Evolutionary conservation across 1,140 invertebrate genomes (phyloP).

Genomic region (Drosophila elegans): DNA sequence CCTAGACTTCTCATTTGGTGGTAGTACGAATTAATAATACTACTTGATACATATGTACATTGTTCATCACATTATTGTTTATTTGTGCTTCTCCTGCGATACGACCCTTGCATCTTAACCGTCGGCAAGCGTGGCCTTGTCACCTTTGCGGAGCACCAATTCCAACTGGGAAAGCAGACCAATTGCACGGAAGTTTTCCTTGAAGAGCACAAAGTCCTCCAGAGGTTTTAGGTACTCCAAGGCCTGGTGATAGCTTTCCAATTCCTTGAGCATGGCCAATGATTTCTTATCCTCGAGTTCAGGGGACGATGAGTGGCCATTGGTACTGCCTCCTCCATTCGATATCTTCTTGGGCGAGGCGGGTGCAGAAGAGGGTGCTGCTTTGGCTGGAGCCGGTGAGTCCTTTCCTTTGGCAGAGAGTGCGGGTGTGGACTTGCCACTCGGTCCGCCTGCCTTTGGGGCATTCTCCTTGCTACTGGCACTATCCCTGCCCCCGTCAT

Average conservation of each 20-base stretch:
- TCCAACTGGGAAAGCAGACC: constrained; percentile 77
- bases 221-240: constrained; percentile 76
- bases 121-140: constrained; percentile 67
- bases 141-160: constrained; percentile 70
- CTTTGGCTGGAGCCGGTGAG: constrained; percentile 33
- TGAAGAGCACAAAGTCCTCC: constrained; percentile 80
- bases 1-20: constrained; percentile 29
- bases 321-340: constrained; percentile 38
- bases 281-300: constrained; percentile 30
- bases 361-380: constrained; percentile 32
- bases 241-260: constrained; percentile 73
- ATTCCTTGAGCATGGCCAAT: constrained; percentile 45
- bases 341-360: constrained; percentile 55
- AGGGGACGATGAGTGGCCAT: constrained; percentile 61
- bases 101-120: constrained; percentile 22
- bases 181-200: constrained; percentile 81
- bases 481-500: constrained; percentile 61
- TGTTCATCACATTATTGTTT: constrained; percentile 78
- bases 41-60: constrained; percentile 69
- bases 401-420: constrained; percentile 48
- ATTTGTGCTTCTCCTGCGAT: constrained; percentile 25
- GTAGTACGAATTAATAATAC: constrained; percentile 63
- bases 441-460: constrained; percentile 52
- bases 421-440: constrained; percentile 65
- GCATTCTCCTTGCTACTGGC: constrained; percentile 75